Conservation (phyloP, 2,797 vertebrate species). For the Sebastes taczanowskii region DNA sequence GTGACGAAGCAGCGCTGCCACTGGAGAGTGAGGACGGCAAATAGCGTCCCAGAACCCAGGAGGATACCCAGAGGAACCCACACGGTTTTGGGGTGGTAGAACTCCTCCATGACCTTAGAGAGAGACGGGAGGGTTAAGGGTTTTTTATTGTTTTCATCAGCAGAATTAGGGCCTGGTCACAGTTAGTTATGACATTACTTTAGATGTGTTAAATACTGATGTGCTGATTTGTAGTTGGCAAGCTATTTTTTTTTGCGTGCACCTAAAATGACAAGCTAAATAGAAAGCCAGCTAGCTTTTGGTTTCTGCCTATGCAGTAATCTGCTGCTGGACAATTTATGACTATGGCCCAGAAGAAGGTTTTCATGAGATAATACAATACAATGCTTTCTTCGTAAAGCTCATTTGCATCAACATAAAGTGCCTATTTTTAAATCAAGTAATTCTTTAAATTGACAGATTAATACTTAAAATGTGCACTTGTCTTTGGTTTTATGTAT, state of each 20-base stretch:
- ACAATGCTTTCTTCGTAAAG: background rate
- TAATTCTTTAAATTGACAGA: too few relatives aligned
- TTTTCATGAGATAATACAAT: too few relatives aligned
- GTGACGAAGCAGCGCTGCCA: constrained; percentile 97
- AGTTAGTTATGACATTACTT: background rate
- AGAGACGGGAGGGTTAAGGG: background rate
- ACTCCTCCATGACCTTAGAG: constrained; percentile 89
- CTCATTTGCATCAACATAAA: background rate
- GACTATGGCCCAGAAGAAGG: too few relatives aligned
- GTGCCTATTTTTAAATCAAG: background rate
- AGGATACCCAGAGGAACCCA: constrained; percentile 95
- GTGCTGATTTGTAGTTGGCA: background rate
- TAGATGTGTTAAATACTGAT: background rate
- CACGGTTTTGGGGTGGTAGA: constrained; percentile 93
- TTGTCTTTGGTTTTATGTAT: too few relatives aligned
- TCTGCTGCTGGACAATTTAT: background rate
- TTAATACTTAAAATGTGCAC: too few relatives aligned
- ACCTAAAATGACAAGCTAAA: background rate
- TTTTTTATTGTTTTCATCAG: background rate
- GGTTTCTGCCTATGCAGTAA: background rate
- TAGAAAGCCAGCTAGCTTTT: background rate
- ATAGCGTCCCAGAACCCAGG: constrained; percentile 93
- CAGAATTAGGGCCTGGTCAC: background rate
- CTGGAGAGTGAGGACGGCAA: constrained; percentile 94
- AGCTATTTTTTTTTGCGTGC: background rate